Evolutionary conservation across 1,140 invertebrate species (phyloP).

Genomic region (Hylyphantes graminicola): DNA sequence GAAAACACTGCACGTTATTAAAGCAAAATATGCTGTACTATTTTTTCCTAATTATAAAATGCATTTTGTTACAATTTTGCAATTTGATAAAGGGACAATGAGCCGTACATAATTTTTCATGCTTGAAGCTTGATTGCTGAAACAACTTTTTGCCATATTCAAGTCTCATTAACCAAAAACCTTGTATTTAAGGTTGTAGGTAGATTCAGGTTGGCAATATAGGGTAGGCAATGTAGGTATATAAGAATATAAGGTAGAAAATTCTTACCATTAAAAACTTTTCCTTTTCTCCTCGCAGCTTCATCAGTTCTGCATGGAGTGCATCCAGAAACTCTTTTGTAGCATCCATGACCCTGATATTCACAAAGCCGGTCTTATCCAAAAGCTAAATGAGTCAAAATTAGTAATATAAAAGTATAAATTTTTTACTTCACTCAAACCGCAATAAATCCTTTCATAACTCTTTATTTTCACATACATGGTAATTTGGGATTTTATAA

Average conservation of each 20-base stretch:
- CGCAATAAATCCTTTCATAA: neutral
- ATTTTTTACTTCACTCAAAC: neutral
- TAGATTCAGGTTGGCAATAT: too few species aligned
- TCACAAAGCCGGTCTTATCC: conserved; percentile 70
- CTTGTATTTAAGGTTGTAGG: too few species aligned
- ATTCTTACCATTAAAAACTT: conserved; percentile 65
- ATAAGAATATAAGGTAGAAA: neutral
- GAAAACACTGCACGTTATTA: too few species aligned
- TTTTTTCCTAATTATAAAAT: too few species aligned
- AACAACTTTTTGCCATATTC: too few species aligned
- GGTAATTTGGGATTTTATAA: neutral
- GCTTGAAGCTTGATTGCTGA: too few species aligned
- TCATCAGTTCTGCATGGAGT: conserved; percentile 71
- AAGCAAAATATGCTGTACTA: too few species aligned
- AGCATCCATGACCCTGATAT: conserved; percentile 71
- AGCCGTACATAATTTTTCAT: too few species aligned
- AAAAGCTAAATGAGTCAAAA: conserved; percentile 62
- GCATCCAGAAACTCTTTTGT: conserved; percentile 72
- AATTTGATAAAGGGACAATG: too few species aligned
- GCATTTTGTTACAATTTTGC: too few species aligned
- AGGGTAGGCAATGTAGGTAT: too few species aligned
- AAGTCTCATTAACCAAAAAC: too few species aligned
- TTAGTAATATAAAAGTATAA: neutral
- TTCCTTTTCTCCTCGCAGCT: conserved; percentile 68
- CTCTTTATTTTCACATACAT: neutral